Conservation (phyloP, 2,113 vertebrate species). For the Castor canadensis region DNA sequence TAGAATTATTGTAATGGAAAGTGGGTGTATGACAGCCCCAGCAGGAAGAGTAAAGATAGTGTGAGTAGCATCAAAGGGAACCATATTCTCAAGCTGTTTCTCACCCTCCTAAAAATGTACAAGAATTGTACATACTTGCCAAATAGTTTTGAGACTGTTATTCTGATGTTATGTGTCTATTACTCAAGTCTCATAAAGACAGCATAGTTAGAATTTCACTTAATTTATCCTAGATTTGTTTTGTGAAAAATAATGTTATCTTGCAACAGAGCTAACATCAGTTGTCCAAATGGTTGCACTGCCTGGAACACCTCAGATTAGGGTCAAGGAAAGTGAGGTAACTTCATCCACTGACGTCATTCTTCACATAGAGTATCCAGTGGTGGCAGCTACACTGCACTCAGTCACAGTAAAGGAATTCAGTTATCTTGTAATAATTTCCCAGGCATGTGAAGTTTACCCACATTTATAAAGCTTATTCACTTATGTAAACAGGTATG, state of each 20-base stretch:
- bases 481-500: too few species aligned
- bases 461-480: too few species aligned
- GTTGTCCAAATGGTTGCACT: too few species aligned
- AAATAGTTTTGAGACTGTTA: neutral
- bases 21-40: rapidly evolving
- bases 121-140: neutral
- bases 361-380: neutral
- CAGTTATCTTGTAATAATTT: neutral
- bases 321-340: neutral
- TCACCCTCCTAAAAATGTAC: neutral
- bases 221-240: neutral
- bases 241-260: neutral
- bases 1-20: neutral
- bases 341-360: neutral
- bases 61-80: neutral
- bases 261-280: neutral
- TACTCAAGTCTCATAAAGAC: neutral
- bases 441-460: neutral
- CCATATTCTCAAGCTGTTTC: neutral
- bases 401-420: neutral
- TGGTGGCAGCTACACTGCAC: neutral
- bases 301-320: neutral
- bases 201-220: neutral
- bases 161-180: neutral
- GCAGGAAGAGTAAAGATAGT: neutral